Evolutionary conservation across 2,113 vertebrate genomes (phyloP), one percentile per base, ranked within the genome.

Genomic region (Syngnathus scovelli): DNA sequence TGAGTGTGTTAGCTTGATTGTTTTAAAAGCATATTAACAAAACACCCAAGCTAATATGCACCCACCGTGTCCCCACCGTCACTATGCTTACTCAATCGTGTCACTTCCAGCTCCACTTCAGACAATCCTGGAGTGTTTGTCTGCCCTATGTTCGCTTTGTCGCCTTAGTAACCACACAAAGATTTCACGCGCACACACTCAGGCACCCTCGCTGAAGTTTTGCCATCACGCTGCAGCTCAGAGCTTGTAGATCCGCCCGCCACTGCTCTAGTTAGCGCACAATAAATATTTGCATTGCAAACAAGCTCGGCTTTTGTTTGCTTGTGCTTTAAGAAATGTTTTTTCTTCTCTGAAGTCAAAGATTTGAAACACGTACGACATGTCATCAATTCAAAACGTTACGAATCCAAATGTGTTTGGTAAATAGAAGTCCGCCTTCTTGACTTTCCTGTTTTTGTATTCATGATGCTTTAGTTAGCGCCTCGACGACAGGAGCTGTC

Each of bases 141-240:
- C 69, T 82, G 72, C 80, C 76, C 59, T 78, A 65, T 71, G 67
- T 63, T 54, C 1, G 11, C 78, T 78, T 37, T 59, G 67, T 85
- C 84, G 72, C 85, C 79, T 78, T 78, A 72, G 89, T 69, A 87
- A 89, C 85, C 46, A 44, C 77, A 78, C 78, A 73, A 83, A 76
- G 41, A 82, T 63, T 80, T 67, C 67, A 21, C 49, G 19, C 19
- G 21, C 19, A 52, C 49, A 52, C 49, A 21, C 19, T 52, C 19
- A 10, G 49, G 73, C 76, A 71, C 71, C 66, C 39, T 66, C 6
- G 13, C 69, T 67, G 68, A 69, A 6, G 52, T 74, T 75, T 68
- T 71, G 58, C 70, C 61, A 64, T 69, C 54, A 67, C 37, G n/a
- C 69, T 64, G 43, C 62, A 68, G 61, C 62, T 65, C 61, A 63